These are phyloP conservation scores for Cyprinella venusta DNA, from an alignment of 2,797 vertebrate species.

Conservation along the genomic window DNA sequence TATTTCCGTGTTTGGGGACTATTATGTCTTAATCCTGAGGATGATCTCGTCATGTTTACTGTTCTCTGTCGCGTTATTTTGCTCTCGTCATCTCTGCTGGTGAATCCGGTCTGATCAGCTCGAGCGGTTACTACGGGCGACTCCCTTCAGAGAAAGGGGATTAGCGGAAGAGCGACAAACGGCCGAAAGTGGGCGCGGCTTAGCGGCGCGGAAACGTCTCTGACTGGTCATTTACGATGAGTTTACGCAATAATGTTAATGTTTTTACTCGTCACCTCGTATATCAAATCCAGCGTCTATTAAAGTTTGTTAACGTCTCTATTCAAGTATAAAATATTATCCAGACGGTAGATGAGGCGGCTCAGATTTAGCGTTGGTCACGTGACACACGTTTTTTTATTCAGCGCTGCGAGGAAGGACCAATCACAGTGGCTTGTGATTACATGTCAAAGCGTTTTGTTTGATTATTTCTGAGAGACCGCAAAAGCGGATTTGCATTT, in stretches of 20 bases:
- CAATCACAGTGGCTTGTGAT: not conserved
- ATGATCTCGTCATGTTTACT: not conserved
- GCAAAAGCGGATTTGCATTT: not conserved
- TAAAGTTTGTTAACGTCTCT: too few relatives aligned
- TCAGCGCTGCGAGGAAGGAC: not conserved
- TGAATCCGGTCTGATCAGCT: slow-evolving; percentile 21
- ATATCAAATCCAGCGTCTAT: not conserved
- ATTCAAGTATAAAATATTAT: not conserved
- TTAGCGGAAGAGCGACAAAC: not conserved
- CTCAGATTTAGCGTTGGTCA: not conserved
- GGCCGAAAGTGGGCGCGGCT: not conserved
- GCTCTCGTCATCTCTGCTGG: slow-evolving; percentile 1
- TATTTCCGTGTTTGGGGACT: not conserved
- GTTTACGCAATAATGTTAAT: too few relatives aligned
- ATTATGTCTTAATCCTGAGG: not conserved
- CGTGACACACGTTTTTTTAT: not conserved
- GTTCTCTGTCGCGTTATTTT: not conserved
- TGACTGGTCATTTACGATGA: not conserved
- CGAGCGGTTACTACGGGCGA: slow-evolving; percentile 11
- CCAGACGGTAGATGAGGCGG: too few relatives aligned
- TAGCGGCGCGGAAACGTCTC: not conserved
- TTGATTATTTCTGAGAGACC: not conserved
- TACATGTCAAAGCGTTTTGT: not conserved
- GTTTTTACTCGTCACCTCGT: not conserved
- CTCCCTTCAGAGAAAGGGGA: not conserved